Evolutionary conservation across 2,113 vertebrate species (phyloP).

Genomic region (Vimba vimba): DNA sequence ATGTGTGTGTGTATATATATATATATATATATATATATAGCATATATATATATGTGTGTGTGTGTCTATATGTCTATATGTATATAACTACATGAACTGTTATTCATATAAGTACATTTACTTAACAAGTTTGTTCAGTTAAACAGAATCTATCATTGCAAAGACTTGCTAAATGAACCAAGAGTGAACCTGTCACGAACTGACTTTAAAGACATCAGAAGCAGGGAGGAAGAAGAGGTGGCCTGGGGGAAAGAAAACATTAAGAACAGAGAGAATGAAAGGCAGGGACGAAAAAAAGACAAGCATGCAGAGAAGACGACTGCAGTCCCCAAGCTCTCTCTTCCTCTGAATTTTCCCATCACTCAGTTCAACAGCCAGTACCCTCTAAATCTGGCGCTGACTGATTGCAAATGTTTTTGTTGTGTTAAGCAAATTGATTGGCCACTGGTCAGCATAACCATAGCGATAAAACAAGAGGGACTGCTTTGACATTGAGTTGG

Average conservation of each 20-base stretch:
- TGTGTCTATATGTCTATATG: too few species aligned
- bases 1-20: background rate
- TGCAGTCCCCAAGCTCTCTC: conserved; percentile 28
- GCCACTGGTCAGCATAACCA: conserved; percentile 26
- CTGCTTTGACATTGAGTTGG: conserved; percentile 6
- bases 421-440: conserved; percentile 34
- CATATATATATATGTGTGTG: too few species aligned
- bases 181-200: conserved; percentile 36
- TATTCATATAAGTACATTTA: background rate
- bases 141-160: background rate
- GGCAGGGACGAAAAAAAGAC: conserved; percentile 12
- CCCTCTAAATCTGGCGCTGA: background rate
- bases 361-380: conserved; percentile 9
- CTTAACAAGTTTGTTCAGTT: conserved; percentile 27
- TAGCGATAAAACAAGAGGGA: conserved; percentile 23
- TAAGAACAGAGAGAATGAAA: conserved; percentile 31
- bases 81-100: background rate
- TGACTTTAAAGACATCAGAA: conserved; percentile 31
- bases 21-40: too few species aligned
- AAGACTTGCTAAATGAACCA: conserved; percentile 28
- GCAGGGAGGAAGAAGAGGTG: conserved; percentile 6
- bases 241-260: conserved; percentile 28
- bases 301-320: background rate
- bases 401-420: conserved; percentile 35
- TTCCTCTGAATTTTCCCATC: conserved; percentile 5